phyloP scores from a whole-genome alignment of 2,113 vertebrate species.

The Cettia cetti region DNA sequence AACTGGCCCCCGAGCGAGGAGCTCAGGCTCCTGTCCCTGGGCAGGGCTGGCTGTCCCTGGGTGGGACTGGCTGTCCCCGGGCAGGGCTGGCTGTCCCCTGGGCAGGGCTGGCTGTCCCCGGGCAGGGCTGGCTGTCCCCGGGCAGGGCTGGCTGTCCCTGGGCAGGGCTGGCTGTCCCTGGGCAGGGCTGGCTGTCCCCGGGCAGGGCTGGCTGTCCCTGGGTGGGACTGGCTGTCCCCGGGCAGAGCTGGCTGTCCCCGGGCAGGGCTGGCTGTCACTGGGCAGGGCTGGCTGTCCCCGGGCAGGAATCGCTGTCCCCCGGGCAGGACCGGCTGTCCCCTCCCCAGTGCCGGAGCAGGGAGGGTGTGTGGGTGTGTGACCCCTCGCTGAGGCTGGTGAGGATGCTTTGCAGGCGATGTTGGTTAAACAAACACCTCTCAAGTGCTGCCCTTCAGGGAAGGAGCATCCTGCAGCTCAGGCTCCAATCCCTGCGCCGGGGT shows the following conservation, averaged over 20 bases:
- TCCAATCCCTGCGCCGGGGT: background rate
- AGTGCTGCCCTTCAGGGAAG: background rate
- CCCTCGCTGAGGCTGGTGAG: background rate
- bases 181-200: background rate
- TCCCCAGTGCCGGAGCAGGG: too few species aligned
- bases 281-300: background rate
- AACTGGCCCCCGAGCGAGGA: background rate
- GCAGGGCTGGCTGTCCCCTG: background rate
- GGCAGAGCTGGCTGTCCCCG: background rate
- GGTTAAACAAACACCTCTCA: background rate
- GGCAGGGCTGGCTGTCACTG: background rate
- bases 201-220: background rate
- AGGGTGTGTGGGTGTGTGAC: background rate
- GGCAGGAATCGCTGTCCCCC: background rate
- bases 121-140: background rate
- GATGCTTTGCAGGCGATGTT: background rate
- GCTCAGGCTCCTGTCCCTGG: background rate
- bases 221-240: background rate
- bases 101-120: background rate
- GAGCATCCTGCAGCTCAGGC: rapidly evolving
- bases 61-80: background rate
- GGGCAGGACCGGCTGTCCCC: background rate
- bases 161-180: background rate
- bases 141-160: background rate
- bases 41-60: background rate